Evolutionary conservation across 2,888 invertebrate genomes (phyloP), one percentile per base, ranked within the genome.

Genomic region (Baronia brevicornis): DNA sequence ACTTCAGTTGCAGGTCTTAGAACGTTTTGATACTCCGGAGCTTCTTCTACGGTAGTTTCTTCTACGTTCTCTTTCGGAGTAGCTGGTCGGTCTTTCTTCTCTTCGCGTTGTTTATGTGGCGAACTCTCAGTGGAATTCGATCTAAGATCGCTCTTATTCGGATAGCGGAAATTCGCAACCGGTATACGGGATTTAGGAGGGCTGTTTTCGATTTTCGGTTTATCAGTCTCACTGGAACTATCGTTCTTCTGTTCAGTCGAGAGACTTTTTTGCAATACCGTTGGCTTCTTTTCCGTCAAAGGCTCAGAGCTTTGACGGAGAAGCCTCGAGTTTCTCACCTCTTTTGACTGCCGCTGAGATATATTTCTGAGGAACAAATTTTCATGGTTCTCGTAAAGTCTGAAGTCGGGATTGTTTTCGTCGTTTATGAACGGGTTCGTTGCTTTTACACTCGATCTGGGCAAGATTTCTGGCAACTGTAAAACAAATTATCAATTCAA

Each of bases 151-250:
- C 65, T 74, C 43, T 78, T 78, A 40, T 84, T 80, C 0, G 82
- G 82, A 36, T 84, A 84, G 3, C 75, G 52, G 44, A 85, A 85
- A 36, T 78, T 84, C 1, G 84, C 78, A 0, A 85, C 74, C 0
- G 85, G 85, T 32, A 85, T 85, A 17, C 84, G 50, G 0, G 54
- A 54, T 28, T 53, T 53, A 1, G 54, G 54, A 1, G 54, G 54
- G 10, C 51, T 51, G 12, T 40, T 42, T 3, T 43, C 48, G 1
- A 38, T 36, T 17, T 48, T 46, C 4, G 43, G 38, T 12, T 43
- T 53, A 8, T 60, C 57, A 10, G 9, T 26, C 21, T 30, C 35
- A 14, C 29, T 35, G 11, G 34, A 29, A 10, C 28, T 29, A 2
- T 71, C 63, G 25, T 55, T 60, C 41, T 51, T 65, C 41, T 77